A percentile compares a stretch with the other conserved stretches of the same genome.
Evolutionary conservation across 2,113 vertebrate species (phyloP).

Genomic region (Gadus chalcogrammus): DNA sequence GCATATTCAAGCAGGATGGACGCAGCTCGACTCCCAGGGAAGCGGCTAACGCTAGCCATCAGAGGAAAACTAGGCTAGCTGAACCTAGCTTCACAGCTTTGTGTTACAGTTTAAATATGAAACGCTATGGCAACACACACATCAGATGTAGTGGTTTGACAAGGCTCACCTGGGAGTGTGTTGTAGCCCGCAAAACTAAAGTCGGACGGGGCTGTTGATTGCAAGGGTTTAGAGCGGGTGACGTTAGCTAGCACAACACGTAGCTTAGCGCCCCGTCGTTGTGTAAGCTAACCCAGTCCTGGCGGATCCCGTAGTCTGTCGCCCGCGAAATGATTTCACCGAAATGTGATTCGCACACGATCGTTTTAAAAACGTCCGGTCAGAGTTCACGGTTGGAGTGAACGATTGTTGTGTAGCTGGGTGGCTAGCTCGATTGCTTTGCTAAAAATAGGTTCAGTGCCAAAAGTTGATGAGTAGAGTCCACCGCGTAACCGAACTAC

Average conservation of each 20-base stretch:
- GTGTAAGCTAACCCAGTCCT: no score
- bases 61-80: no score
- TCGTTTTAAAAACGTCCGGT: no score
- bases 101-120: background rate
- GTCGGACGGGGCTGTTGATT: slow-evolving; percentile 30
- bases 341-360: no score
- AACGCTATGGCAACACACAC: background rate
- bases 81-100: no score
- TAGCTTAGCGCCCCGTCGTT: no score
- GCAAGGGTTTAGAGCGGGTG: slow-evolving; percentile 26
- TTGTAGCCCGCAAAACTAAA: slow-evolving; percentile 59
- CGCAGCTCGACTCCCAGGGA: no score
- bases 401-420: background rate
- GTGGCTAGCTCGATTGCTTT: slow-evolving; percentile 27
- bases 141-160: background rate
- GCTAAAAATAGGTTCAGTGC: slow-evolving; percentile 33
- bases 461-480: slow-evolving; percentile 62
- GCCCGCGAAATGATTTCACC: no score
- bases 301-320: no score
- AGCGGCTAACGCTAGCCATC: background rate
- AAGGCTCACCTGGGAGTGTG: slow-evolving; percentile 64
- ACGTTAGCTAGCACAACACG: slow-evolving; percentile 45
- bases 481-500: slow-evolving; percentile 55
- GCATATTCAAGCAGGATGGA: no score
- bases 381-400: no score